Evolutionary conservation across 2,888 invertebrate species (phyloP), one percentile per base, ranked within the genome.

Genomic region (Gibbula magus): DNA sequence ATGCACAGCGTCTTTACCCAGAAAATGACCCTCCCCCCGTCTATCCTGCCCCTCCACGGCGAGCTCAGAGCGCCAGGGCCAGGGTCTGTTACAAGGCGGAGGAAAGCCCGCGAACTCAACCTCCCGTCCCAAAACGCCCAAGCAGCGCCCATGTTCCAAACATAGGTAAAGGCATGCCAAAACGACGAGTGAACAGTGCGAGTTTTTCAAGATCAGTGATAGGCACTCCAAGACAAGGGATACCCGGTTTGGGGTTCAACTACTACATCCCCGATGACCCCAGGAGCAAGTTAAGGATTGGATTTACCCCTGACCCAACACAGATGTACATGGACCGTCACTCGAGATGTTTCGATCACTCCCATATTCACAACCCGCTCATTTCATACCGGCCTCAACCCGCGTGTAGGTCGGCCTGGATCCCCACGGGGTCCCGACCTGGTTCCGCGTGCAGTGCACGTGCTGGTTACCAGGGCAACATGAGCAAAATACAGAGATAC

Each of bases 281-380:
- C 13, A 20, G 79, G 5, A 78, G 61, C 35, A 76, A 76, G 0
- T 52, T 80, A 18, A 56, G 67, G 20, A 56, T 73, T 16, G 76
- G 32, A 3, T 87, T 86, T 0, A 83, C 85, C 51, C 86, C 87
- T 32, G 86, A 86, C 0, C 88, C 88, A 3, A 86, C 88, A 45
- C 86, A 84, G 66, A 81, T 86, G 10, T 88, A 89, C 77, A 87
- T 88, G 79, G 88, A 88, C 78, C 77, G 90, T 25, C 90, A 90
- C 80, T 85, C 87, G 0, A 83, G 89, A 8, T 90, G 90, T 79
- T 84, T 85, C 66, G 87, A 89, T 39, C 85, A 88, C 66, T 84
- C 80, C 35, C 88, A 88, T 81, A 85, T 87, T 80, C 87, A 87
- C 67, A 76, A 78, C 10, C 81, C 81, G n/a, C 77, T 85, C n/a